phyloP scores from a whole-genome alignment of 2,797 vertebrate genomes.

The Hippopotamyrus pictus region DNA sequence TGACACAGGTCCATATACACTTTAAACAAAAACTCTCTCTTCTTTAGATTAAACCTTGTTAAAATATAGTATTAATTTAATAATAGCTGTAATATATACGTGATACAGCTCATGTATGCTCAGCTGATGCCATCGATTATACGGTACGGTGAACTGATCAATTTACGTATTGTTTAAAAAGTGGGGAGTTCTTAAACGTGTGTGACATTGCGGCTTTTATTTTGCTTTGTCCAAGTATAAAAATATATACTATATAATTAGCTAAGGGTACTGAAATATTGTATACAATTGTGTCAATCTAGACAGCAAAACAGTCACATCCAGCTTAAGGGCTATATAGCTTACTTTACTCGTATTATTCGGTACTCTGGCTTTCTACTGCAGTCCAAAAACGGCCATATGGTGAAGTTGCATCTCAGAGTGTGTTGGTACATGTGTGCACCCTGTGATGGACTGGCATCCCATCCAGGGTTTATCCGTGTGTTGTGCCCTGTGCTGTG shows the following conservation, averaged over 20 bases:
- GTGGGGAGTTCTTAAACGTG: not conserved
- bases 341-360: not conserved
- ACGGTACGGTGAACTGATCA: not conserved
- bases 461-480: not conserved
- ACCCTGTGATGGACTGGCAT: not conserved
- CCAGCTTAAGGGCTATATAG: not conserved
- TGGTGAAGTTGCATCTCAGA: not conserved
- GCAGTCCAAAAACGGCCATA: not conserved
- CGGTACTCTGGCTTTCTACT: not conserved
- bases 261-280: not conserved
- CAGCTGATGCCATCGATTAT: not conserved
- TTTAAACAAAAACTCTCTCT: not conserved
- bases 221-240: not conserved
- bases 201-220: not conserved
- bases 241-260: not conserved
- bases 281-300: not conserved
- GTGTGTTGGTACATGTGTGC: not conserved
- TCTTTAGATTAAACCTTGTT: not conserved
- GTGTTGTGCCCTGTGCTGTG: not conserved
- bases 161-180: not conserved
- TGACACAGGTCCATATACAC: not conserved
- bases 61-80: not conserved
- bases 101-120: not conserved
- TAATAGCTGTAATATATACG: not conserved
- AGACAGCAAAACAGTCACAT: not conserved